Percentiles rank a stretch among this genome's conserved stretches.
Evolutionary conservation across 2,113 vertebrate species (phyloP).

Genomic region (Platycercus adscitus): DNA sequence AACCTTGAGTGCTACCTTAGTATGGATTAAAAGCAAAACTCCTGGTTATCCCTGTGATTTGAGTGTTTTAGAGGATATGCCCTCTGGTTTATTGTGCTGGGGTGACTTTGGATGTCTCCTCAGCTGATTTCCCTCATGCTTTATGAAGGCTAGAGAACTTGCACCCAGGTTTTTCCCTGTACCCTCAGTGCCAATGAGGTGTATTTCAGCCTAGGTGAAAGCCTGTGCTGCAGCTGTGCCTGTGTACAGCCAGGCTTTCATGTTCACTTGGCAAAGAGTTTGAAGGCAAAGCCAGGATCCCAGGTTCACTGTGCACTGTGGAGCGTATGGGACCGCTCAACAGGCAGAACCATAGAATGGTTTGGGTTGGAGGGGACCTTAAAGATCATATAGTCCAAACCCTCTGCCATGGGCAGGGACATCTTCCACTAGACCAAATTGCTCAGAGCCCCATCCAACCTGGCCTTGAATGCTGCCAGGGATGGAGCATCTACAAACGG

Average conservation of each 20-base stretch:
- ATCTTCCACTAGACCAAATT: neutral
- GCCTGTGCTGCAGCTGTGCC: rapidly evolving
- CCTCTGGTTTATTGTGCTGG: neutral
- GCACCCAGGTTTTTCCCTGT: neutral
- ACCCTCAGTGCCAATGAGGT: neutral
- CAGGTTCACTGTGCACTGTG: neutral
- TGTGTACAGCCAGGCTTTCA: neutral
- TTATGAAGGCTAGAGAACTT: neutral
- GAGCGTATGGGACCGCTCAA: neutral
- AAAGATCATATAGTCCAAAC: neutral
- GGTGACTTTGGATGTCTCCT: neutral
- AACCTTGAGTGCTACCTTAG: neutral
- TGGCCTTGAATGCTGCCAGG: neutral
- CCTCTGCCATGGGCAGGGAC: neutral
- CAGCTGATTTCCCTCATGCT: neutral
- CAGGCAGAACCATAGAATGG: neutral
- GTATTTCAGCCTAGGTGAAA: neutral
- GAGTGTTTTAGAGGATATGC: neutral
- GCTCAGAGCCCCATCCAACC: neutral
- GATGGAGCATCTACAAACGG: neutral
- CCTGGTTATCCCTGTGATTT: neutral
- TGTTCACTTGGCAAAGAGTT: rapidly evolving
- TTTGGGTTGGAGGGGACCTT: neutral
- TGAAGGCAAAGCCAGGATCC: neutral
- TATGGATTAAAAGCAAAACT: neutral